phyloP scores from a whole-genome alignment of 2,797 vertebrate genomes.

The Poecile montanus region DNA sequence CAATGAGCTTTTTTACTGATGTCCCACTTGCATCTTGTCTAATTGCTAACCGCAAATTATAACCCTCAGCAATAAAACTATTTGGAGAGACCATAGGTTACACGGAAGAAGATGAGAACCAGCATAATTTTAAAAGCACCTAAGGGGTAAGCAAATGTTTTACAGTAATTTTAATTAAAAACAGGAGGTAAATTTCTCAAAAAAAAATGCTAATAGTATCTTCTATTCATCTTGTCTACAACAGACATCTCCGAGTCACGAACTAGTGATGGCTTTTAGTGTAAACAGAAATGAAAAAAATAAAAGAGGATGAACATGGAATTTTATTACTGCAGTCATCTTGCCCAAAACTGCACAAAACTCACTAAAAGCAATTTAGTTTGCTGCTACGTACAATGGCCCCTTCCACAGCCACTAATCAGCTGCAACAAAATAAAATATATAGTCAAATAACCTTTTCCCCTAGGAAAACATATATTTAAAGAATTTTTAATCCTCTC shows the following conservation, averaged over 20 bases:
- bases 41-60: neutral
- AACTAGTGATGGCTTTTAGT: neutral
- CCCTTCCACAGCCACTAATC: neutral
- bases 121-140: neutral
- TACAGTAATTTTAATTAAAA: neutral
- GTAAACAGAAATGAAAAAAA: neutral
- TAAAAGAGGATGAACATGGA: neutral
- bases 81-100: neutral
- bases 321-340: neutral
- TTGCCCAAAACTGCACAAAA: neutral
- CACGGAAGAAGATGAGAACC: neutral
- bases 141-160: neutral
- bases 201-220: neutral
- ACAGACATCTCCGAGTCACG: neutral
- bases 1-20: neutral
- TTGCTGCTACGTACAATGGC: neutral
- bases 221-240: neutral
- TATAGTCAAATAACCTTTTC: neutral
- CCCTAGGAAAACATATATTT: neutral
- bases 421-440: neutral
- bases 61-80: neutral
- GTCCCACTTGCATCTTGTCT: neutral
- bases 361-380: neutral
- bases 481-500: neutral
- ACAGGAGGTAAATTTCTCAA: neutral